Evolutionary conservation across 1,140 invertebrate genomes (phyloP), one percentile per base, ranked within the genome.

Genomic region (Cepaea nemoralis): DNA sequence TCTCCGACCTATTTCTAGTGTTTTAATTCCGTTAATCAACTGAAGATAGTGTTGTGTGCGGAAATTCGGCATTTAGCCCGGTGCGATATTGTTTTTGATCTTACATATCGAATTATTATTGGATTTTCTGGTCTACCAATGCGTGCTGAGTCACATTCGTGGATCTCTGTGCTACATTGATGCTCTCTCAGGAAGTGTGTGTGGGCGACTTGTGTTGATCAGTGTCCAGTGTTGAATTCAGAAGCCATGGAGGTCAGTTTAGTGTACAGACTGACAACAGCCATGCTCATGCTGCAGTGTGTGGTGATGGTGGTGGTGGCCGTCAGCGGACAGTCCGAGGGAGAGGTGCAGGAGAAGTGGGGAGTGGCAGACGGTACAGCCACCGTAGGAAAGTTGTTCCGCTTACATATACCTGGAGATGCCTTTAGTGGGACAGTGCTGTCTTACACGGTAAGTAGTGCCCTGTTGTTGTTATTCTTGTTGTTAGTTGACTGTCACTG

Each of bases 331-430:
- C 24, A 69, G 33, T 73, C 35, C 63, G 71, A 27, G 27, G 27
- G 81, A 27, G 74, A 82, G 0, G 85, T 88, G 77, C 70, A 77
- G 0, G 67, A 87, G 35, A 84, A 84, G 63, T 89, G 88, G 88
- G 88, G 87, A 33, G 85, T 89, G 45, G 86, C 86, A 0, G 88
- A 89, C 81, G 85, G 85, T 16, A 85, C 88, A 35, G 86, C 88
- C 31, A 55, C 79, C 50, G 86, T 88, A 8, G 88, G 88, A 24
- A 83, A 84, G 39, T 66, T 89, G 55, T 88, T 89, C 73, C 84
- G 84, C 24, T 84, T 86, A 82, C 77, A 84, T 37, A 86, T 89
- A 75, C 87, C 88, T 33, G 80, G 71, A 33, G 88, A 89, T 84
- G 88, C 88, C 55, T 89, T 89, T 75, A 84, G 83, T 81, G 88